phyloP scores from a whole-genome alignment of 1,140 invertebrate species.

The Chelonus insularis region DNA sequence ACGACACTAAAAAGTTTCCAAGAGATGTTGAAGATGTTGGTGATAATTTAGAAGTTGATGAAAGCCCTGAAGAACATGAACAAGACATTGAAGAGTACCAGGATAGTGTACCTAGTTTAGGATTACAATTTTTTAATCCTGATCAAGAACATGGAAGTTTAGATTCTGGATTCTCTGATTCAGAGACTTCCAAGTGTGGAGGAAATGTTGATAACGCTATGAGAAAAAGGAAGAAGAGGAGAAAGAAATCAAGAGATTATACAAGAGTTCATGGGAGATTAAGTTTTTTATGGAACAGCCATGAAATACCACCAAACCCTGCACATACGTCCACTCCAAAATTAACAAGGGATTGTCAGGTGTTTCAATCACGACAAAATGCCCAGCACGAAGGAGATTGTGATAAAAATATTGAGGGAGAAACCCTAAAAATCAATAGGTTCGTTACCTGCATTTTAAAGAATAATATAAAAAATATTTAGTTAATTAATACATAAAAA shows the following conservation, averaged over 20 bases:
- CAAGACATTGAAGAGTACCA: no score
- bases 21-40: no score
- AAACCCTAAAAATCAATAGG: no score
- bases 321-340: slow-evolving; percentile 50
- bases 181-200: slow-evolving; percentile 48
- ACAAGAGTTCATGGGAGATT: slow-evolving; percentile 17
- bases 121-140: neutral
- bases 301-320: slow-evolving; percentile 33
- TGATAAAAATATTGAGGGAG: no score
- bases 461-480: no score
- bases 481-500: no score
- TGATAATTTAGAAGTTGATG: no score
- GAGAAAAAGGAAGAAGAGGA: slow-evolving; percentile 24
- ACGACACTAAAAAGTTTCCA: no score
- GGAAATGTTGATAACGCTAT: slow-evolving; percentile 26
- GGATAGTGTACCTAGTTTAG: neutral
- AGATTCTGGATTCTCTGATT: slow-evolving; percentile 63
- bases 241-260: slow-evolving; percentile 25
- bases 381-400: neutral
- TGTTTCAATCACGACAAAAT: neutral
- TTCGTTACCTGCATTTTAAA: no score
- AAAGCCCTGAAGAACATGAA: no score
- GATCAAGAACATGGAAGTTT: slow-evolving; percentile 54
- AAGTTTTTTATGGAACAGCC: slow-evolving; percentile 33
- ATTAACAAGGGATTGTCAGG: neutral